phyloP scores from a whole-genome alignment of 2,888 invertebrate genomes.

The Acanthopleura granulata region DNA sequence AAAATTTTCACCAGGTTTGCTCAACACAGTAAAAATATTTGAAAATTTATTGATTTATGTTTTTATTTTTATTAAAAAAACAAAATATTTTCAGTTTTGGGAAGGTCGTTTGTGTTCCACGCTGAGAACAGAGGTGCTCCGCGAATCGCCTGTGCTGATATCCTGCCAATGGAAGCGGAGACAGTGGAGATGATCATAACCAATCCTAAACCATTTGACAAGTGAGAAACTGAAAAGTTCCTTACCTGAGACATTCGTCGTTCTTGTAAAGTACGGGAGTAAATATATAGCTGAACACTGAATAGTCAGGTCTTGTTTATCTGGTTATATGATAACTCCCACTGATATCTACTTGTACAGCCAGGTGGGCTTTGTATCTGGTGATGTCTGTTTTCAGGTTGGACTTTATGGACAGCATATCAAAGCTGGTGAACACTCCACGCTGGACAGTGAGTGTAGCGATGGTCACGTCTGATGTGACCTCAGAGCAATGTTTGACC shows the following conservation, averaged over 20 bases:
- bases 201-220: conserved; percentile 27
- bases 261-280: too few species aligned
- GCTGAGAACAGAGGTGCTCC: conserved; percentile 78
- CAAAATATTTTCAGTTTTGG: conserved; percentile 46
- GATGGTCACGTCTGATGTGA: neutral
- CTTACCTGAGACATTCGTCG: too few species aligned
- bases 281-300: too few species aligned
- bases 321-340: too few species aligned
- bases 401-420: neutral
- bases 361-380: neutral
- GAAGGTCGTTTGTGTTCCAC: conserved; percentile 86
- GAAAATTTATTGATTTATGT: too few species aligned
- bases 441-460: neutral
- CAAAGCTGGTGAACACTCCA: neutral
- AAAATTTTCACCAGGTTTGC: too few species aligned
- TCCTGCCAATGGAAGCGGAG: conserved; percentile 37
- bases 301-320: too few species aligned
- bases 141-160: conserved; percentile 81
- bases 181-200: conserved; percentile 25
- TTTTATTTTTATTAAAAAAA: too few species aligned
- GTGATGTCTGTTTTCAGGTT: neutral
- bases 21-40: too few species aligned
- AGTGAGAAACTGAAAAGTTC: conserved; percentile 29
- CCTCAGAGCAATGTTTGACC: neutral
- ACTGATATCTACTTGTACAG: too few species aligned